A percentile compares a stretch with the other conserved stretches of the same genome.
These are phyloP conservation scores for Archilochus colubris DNA, from an alignment of 2,113 vertebrate genomes.

Conservation along the genomic window DNA sequence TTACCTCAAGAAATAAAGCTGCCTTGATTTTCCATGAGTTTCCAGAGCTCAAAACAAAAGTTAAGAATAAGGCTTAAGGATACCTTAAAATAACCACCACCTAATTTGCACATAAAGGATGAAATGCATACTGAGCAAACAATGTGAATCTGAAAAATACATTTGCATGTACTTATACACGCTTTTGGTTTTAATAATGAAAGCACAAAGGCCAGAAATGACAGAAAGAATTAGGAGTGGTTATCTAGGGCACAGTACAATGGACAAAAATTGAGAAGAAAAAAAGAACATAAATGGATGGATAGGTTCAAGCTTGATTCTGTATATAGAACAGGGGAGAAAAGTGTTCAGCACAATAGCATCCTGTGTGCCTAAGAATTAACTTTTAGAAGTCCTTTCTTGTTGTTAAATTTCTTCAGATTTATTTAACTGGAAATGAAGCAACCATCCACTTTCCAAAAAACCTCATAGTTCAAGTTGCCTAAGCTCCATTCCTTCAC, in stretches of 20 bases:
- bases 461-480: background rate
- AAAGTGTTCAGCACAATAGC: background rate
- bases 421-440: background rate
- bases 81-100: background rate
- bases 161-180: background rate
- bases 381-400: background rate
- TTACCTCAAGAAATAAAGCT: background rate
- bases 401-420: background rate
- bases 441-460: background rate
- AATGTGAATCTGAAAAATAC: background rate
- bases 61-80: background rate
- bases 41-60: background rate
- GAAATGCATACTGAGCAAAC: background rate
- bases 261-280: background rate
- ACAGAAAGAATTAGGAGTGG: background rate
- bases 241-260: background rate
- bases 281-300: fast-evolving
- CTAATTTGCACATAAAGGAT: background rate
- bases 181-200: background rate
- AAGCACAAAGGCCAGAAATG: background rate
- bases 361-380: background rate
- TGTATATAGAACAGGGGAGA: background rate
- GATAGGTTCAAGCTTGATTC: background rate
- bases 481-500: background rate
- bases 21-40: background rate